Evolutionary conservation across 1,140 invertebrate genomes (phyloP), one percentile per base, ranked within the genome.

Genomic region (Gonatopus flavifemur): DNA sequence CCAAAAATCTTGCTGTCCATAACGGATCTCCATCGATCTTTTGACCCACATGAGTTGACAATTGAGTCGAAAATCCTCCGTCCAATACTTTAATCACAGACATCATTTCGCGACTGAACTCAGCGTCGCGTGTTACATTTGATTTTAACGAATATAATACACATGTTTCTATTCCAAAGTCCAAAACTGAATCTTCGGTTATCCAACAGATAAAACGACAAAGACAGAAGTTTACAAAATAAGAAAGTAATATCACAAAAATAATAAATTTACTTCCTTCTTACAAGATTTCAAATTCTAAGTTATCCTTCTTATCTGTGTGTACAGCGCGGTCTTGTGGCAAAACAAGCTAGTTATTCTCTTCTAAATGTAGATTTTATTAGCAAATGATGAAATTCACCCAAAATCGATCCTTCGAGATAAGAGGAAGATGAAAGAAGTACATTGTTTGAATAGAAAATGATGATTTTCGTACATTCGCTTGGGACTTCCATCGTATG

Each of bases 1-100:
- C 78, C 13, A 94, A 77, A 60, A 90, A 89, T 38, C 86, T 79
- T 0, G 90, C 86, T 28, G 88, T 91, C 91, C 91, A 95, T 7
- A 94, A 70, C 1, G 91, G 89, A 72, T 90, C 85, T 1, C 86
- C 87, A 66, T 88, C 87, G 37, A 89, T 86, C 28, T 80, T 81
- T 39, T 88, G 82, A 10, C 81, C 81, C 1, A 90, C 84, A 68
- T 90, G 85, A 32, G 81, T 85, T 3, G 84, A 83, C 49, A 93
- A 72, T 68, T 92, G 89, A n/a, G 88, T 88, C 2, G 89, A 87
- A 67, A 93, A 90, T 16, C 90, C 90, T 2, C 90, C 90, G 64
- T 93, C 90, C 47, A 93, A 69, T 13, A 91, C 78, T 51, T 82
- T 78, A 5, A 89, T 69, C 22, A 57, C 22, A 15, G 57, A 52